A percentile compares a stretch with the other conserved stretches of the same genome.
Conservation (phyloP, 2,113 vertebrate species). For the Mastomys coucha region DNA sequence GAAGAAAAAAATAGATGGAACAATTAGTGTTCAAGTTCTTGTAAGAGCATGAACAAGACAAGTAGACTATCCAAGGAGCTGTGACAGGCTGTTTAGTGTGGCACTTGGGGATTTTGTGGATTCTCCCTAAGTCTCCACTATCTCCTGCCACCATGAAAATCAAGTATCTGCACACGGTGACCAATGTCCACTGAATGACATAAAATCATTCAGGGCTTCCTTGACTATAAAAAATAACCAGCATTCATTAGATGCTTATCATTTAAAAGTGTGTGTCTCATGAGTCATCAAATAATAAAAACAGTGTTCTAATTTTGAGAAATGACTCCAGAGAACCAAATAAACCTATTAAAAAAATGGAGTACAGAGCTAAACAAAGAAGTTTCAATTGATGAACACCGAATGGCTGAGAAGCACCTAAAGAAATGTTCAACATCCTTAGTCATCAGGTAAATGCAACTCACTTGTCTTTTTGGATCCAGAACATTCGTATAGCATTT, state of each 20-base stretch:
- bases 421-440: too few species aligned
- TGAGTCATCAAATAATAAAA: background rate
- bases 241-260: background rate
- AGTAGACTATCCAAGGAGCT: constrained; percentile 47
- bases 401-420: too few species aligned
- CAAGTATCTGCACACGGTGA: background rate
- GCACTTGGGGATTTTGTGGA: background rate
- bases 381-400: too few species aligned
- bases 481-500: constrained; percentile 39
- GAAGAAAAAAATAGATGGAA: constrained; percentile 54
- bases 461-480: background rate
- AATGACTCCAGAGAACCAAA: too few species aligned
- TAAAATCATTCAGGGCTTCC: background rate
- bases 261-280: background rate
- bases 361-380: too few species aligned
- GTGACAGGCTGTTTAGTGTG: background rate
- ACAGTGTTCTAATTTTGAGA: background rate
- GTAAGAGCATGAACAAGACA: constrained; percentile 76
- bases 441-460: too few species aligned
- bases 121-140: background rate
- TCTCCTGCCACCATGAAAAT: background rate
- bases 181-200: background rate
- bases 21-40: constrained; percentile 81
- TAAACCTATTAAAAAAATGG: too few species aligned
- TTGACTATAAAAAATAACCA: background rate